Evolutionary conservation across 2,113 vertebrate species (phyloP), one percentile per base, ranked within the genome.

Genomic region (Columba janthina): DNA sequence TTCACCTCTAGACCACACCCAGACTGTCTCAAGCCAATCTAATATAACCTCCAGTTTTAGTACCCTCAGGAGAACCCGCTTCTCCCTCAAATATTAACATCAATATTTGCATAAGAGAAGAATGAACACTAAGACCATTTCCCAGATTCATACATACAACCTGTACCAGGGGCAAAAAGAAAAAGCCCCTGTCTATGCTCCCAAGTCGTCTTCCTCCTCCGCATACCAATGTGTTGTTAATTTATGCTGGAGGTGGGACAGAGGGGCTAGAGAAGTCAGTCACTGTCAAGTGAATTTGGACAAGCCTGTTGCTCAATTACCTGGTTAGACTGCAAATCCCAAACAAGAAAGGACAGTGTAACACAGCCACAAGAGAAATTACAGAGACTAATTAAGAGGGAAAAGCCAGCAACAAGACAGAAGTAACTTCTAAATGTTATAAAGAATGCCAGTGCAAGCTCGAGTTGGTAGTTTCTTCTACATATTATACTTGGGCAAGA

Each of bases 251-350:
- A 74, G 57, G 85, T 50, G 15, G n/a, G 34, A 71, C 74, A 73
- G 15, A 29, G 9, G 24, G 15, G 13, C 28, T 62, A 64, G 18
- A 83, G 42, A 87, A 88, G 38, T 31, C 54, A 40, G 70, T 46
- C 44, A n/a, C 53, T 24, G 11, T 14, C 29, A 69, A 79, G 28
- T 38, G 29, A 74, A 69, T 80, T 13, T 75, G 46, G 17, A 94
- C 50, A 85, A 56, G 42, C 22, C 21, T 86, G n/a, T 21, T 93
- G 44, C 22, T 48, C 61, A 78, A 26, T 22, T 46, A 90, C 70
- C 44, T 61, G 32, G 25, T 77, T 69, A 78, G 28, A 92, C 67
- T 91, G 88, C 74, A 93, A 90, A 88, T 29, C 19, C 24, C 46
- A 60, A 89, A 82, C 28, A 89, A 80, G 31, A 88, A 73, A 56